Base-by-base conservation (phyloP, 1,140 invertebrate species). In the Branchinecta lindahli region DNA sequence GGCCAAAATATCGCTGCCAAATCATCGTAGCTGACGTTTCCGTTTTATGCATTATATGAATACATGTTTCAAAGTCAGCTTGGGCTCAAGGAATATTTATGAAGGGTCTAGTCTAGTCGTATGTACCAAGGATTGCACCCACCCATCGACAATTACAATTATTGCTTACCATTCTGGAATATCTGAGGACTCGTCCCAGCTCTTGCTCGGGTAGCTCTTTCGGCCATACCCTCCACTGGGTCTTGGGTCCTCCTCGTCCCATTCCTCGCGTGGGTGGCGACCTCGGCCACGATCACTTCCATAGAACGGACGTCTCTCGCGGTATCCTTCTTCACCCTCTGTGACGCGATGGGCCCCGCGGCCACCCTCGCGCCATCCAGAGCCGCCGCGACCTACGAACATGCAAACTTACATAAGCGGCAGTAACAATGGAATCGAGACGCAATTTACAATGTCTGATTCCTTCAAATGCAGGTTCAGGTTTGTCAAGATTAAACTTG, bases 221-320 rank as follows among this genome's bases (percentile, higher is more conserved):
- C 46, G 21, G 46, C 69, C 72, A 77, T 75, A 83, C 85, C 87
- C 88, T 81, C 88, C 87, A 10, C 87, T 87, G 72, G 88, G 80
- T 77, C 86, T 84, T 15, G 52, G 52, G 70, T 88, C 86, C 74
- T 77, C 74, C 15, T 83, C 81, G 73, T 81, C 75, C 74, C 75
- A 74, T 69, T 75, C 73, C 52, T 74, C 71, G 18, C 73, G 72
- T 18, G 73, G 71, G 44, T 73, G 69, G 18, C 71, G 71, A 20
- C 72, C 74, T 45, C 71, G 70, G 8, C 72, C 73, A 66, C 69
- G 52, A n/a, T 73, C 73, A 70, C 73, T 61, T 20, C 68, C 65
- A 52, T 61, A 21, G 15, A 66, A 69, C 8, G 21, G 18, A 67
- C 69, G 61, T 18, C 70, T 68, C 9, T 72, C 71, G 46, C 69